Conservation (phyloP, 2,888 invertebrate genomes). For the Athetis lepigone region DNA sequence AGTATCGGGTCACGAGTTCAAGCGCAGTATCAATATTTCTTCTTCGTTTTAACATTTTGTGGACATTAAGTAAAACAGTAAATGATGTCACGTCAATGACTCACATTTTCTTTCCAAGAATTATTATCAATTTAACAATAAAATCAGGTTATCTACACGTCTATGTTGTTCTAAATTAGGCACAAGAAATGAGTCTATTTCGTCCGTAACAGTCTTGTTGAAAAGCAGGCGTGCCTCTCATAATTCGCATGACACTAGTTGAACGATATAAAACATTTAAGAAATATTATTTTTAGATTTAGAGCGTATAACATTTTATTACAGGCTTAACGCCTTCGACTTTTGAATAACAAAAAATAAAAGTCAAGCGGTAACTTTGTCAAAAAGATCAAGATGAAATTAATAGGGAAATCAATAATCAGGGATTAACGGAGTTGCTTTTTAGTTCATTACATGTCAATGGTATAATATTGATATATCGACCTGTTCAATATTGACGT, state of each 20-base stretch:
- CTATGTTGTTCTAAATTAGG: conserved; percentile 58
- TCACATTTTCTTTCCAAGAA: conserved; percentile 79
- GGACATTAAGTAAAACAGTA: conserved; percentile 83
- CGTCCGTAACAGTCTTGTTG: conserved; percentile 62
- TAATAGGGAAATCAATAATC: conserved; percentile 28
- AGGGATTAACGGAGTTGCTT: conserved; percentile 9
- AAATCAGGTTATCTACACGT: conserved; percentile 68
- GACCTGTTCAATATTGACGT: conserved; percentile 30
- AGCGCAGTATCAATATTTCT: conserved; percentile 85
- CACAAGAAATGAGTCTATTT: conserved; percentile 58
- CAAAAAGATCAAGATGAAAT: conserved; percentile 15
- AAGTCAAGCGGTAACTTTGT: conserved; percentile 22
- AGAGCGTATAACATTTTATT: conserved; percentile 45
- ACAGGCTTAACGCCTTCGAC: conserved; percentile 30
- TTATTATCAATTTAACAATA: conserved; percentile 72
- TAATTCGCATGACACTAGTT: conserved; percentile 49
- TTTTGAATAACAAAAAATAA: conserved; percentile 28
- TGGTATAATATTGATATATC: conserved; percentile 31
- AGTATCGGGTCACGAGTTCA: conserved; percentile 87
- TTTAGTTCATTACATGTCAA: conserved; percentile 22
- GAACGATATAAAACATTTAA: conserved; percentile 33
- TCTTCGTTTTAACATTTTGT: conserved; percentile 83
- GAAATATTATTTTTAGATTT: conserved; percentile 29
- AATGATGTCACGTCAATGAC: conserved; percentile 87
- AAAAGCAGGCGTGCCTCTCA: conserved; percentile 67